Evolutionary conservation across 2,797 vertebrate genomes (phyloP), one percentile per base, ranked within the genome.

Genomic region (Muscicapa comitata): DNA sequence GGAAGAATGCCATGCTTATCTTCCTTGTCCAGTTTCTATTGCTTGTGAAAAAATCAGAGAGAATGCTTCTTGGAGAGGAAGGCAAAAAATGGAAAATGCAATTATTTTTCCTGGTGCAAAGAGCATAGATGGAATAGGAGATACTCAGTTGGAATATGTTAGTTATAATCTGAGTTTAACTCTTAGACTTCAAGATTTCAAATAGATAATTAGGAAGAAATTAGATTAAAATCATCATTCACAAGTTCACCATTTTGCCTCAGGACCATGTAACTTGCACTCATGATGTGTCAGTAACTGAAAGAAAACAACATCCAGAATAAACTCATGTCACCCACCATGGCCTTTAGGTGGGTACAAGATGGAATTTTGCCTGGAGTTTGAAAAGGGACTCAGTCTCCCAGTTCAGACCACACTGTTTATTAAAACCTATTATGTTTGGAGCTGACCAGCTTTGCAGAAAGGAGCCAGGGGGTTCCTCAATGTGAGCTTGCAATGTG

Each of bases 261-360:
- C 40, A 59, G 77, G 26, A 68, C 13, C 3, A 1, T 1, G 0
- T 38, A 43, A 21, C n/a, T 62, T 72, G 35, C 9, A 9, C 10
- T 91, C 15, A 0, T 25, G 23, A 19, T 54, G 15, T 70, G 31
- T 62, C 28, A 55, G 43, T 40, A 43, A 26, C 0, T 33, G 25
- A 75, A 45, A 23, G 35, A 47, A n/a, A 40, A 1, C 29, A 43
- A 12, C n/a, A 26, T 55, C 42, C 43, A 33, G 33, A 68, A 31
- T 35, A 45, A 79, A 25, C 33, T 29, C 0, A 0, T 48, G 37
- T 80, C 20, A 50, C 33, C 17, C 25, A 50, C 10, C 20, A n/a
- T 0, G 7, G 43, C 37, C 37, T 68, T 57, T 47, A 54, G 17
- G 21, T 50, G 40, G 11, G 10, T 47, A 11, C 17, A 17, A 19